A percentile compares a stretch with the other conserved stretches of the same genome.
These are phyloP conservation scores for Plutomurus gul DNA, from an alignment of 1,140 invertebrate species.

Conservation along the genomic window DNA sequence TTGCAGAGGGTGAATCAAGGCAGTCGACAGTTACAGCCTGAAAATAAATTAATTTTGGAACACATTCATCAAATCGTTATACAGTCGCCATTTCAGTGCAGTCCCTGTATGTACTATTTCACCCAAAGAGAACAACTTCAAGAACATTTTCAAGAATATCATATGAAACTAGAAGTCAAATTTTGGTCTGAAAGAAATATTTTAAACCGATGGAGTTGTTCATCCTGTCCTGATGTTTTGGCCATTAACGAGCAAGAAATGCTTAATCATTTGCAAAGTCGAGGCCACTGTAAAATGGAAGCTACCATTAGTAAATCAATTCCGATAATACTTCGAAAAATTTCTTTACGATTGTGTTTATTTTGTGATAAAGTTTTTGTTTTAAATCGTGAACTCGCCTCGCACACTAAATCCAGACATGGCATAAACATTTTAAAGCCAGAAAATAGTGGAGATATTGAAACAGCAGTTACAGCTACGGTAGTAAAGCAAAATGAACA, in stretches of 20 bases:
- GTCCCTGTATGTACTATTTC: conserved; percentile 40
- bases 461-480: neutral
- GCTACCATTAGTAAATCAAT: conserved; percentile 37
- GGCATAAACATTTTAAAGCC: neutral
- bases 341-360: neutral
- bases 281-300: conserved; percentile 35
- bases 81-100: conserved; percentile 36
- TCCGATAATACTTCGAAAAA: conserved; percentile 33
- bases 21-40: neutral
- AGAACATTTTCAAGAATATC: conserved; percentile 27
- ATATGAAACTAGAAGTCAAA: neutral
- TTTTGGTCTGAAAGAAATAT: neutral
- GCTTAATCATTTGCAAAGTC: conserved; percentile 20
- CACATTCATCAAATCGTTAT: conserved; percentile 33
- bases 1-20: neutral
- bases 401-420: neutral
- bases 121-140: conserved; percentile 21
- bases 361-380: conserved; percentile 15
- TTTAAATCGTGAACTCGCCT: conserved; percentile 1
- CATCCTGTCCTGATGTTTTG: neutral
- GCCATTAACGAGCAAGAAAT: neutral
- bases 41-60: conserved; percentile 39
- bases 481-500: neutral
- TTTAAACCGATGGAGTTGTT: conserved; percentile 33
- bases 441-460: neutral